Evolutionary conservation across 2,797 vertebrate species (phyloP).

Genomic region (Sebastes cheni): DNA sequence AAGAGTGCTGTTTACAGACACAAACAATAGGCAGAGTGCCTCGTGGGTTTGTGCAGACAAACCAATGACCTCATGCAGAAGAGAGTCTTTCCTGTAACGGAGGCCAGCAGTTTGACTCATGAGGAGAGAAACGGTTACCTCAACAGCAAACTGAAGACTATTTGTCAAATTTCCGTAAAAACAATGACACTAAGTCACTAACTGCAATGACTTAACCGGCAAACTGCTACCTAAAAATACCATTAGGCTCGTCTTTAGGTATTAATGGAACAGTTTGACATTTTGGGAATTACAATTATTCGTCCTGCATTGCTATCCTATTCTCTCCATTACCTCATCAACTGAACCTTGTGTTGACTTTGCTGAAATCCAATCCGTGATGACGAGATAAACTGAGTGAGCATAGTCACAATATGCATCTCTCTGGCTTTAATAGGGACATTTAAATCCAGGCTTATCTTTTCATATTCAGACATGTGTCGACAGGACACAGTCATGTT

Average conservation of each 20-base stretch:
- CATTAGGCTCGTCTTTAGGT: not conserved
- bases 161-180: slow-evolving; percentile 10
- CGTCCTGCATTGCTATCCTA: not conserved
- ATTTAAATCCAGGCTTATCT: slow-evolving; percentile 45
- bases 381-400: slow-evolving; percentile 7
- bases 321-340: slow-evolving; percentile 37
- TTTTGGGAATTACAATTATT: not conserved
- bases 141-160: slow-evolving; percentile 20
- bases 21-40: slow-evolving; percentile 21
- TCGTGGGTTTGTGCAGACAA: not conserved
- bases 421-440: slow-evolving; percentile 34
- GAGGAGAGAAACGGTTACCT: slow-evolving; percentile 8
- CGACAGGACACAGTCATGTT: not conserved
- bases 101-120: slow-evolving; percentile 25
- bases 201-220: not conserved
- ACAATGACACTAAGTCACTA: slow-evolving; percentile 5
- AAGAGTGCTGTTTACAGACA: slow-evolving; percentile 28
- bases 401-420: not conserved
- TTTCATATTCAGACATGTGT: not conserved
- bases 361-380: slow-evolving; percentile 32
- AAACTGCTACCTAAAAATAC: not conserved
- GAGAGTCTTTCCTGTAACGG: slow-evolving; percentile 6
- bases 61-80: slow-evolving; percentile 35
- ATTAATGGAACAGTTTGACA: not conserved
- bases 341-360: slow-evolving; percentile 27